Evolutionary conservation across 2,113 vertebrate species (phyloP), one percentile per base, ranked within the genome.

Genomic region (Dascyllus trimaculatus): DNA sequence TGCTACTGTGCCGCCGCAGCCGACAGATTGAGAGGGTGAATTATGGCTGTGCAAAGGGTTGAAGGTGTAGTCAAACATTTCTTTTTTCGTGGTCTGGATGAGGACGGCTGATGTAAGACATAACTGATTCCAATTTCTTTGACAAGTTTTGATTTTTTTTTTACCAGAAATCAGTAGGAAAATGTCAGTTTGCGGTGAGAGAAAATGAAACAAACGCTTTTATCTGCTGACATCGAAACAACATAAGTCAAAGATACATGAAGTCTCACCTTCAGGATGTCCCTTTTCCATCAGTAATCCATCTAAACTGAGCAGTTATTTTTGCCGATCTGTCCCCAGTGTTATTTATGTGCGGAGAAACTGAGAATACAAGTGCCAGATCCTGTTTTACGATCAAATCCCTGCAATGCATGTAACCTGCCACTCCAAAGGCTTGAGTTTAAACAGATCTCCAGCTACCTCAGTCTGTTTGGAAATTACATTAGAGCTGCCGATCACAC

Each of bases 61-160:
- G 90, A 92, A 93, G 88, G 90, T 91, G 89, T 92, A 82, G 88
- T 91, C 91, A 88, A 86, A 82, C 67, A 62, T 67, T 71, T 71
- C 18, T 45, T 35, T 56, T 22, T 11, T 25, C 26, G 29, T 35
- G n/a, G 10, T 61, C 4, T 26, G 46, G 59, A 65, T 32, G 60
- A 77, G 35, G 60, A 62, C 17, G 13, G 32, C 8, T 22, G 21
- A 77, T 11, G 7, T 51, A 29, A 60, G 0, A 46, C n/a, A 18
- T 6, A 17, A 11, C 10, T 21, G 19, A 58, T 56, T 46, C 64
- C 11, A 21, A 53, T 56, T 38, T 35, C 4, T 46, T 29, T 59
- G 4, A 24, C 38, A 19, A 52, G 8, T 32, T 68, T 25, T 22
- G 65, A 61, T 58, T 19, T n/a, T 71, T 67, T 71, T 48, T 21